Percentiles rank a stretch among this genome's conserved stretches.
These are phyloP conservation scores for Nudaria mundana DNA, from an alignment of 2,888 invertebrate genomes.

Conservation along the genomic window DNA sequence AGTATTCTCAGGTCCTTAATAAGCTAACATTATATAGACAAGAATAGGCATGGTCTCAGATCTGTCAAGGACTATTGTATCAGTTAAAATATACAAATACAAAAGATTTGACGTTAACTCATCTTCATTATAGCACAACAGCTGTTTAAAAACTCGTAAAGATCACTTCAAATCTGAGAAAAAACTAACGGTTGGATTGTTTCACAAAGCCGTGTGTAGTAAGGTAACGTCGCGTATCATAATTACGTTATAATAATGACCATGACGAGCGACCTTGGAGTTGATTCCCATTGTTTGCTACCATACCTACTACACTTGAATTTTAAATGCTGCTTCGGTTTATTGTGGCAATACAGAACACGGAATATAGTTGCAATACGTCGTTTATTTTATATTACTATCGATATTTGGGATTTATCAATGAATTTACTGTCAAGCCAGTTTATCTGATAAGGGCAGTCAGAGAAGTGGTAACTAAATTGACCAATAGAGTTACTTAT, in stretches of 20 bases:
- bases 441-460: background rate
- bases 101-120: too few relatives aligned
- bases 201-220: slow-evolving; percentile 35
- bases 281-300: slow-evolving; percentile 70
- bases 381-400: too few relatives aligned
- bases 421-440: too few relatives aligned
- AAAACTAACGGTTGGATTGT: slow-evolving; percentile 25
- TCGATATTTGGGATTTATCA: too few relatives aligned
- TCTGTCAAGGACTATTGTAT: too few relatives aligned
- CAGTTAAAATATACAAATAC: too few relatives aligned
- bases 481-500: too few relatives aligned
- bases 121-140: slow-evolving; percentile 6
- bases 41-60: too few relatives aligned
- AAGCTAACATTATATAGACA: too few relatives aligned
- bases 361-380: too few relatives aligned
- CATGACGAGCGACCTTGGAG: slow-evolving; percentile 72
- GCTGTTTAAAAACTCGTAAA: slow-evolving; percentile 12
- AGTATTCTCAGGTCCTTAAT: too few relatives aligned
- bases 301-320: slow-evolving; percentile 40
- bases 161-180: slow-evolving; percentile 22
- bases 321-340: slow-evolving; percentile 47
- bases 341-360: slow-evolving; percentile 30
- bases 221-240: slow-evolving; percentile 43
- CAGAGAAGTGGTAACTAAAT: background rate
- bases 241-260: slow-evolving; percentile 69